Evolutionary conservation across 2,113 vertebrate species (phyloP).

Genomic region (Catagonus wagneri): DNA sequence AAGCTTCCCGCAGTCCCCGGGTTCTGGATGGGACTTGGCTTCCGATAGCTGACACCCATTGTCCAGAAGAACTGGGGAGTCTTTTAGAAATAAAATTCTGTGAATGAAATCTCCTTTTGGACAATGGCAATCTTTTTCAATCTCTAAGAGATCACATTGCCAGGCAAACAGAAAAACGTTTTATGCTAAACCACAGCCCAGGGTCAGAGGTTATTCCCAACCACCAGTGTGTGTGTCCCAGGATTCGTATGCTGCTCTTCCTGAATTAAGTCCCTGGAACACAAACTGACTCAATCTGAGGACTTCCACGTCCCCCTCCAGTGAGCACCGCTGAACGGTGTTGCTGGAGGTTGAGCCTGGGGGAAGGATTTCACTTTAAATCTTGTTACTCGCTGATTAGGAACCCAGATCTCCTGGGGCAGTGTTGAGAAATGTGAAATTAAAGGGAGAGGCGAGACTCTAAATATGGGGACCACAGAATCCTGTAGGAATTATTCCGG

Average conservation of each 20-base stretch:
- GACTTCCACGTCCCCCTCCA: constrained; percentile 83
- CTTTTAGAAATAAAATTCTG: constrained; percentile 53
- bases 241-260: constrained; percentile 37
- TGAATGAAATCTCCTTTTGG: constrained; percentile 68
- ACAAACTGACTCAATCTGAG: constrained; percentile 84
- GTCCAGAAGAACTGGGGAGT: constrained; percentile 58
- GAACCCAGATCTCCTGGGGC: constrained; percentile 65
- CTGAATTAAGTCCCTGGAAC: constrained; percentile 85
- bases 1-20: constrained; percentile 20
- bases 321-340: constrained; percentile 84
- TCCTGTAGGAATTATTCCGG: neutral
- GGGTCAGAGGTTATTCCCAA: neutral
- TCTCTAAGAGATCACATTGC: constrained; percentile 47
- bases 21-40: constrained; percentile 67
- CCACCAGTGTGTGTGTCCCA: neutral
- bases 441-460: constrained; percentile 12
- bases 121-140: constrained; percentile 63
- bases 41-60: constrained; percentile 48
- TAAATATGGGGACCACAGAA: neutral
- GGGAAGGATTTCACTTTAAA: constrained; percentile 88
- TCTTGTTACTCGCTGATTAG: constrained; percentile 85
- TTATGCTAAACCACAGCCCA: constrained; percentile 36
- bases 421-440: neutral
- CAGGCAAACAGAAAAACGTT: constrained; percentile 40
- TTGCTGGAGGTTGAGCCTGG: constrained; percentile 87